Conservation (phyloP, 2,797 vertebrate species). For the Euphonia xanthogaster region DNA sequence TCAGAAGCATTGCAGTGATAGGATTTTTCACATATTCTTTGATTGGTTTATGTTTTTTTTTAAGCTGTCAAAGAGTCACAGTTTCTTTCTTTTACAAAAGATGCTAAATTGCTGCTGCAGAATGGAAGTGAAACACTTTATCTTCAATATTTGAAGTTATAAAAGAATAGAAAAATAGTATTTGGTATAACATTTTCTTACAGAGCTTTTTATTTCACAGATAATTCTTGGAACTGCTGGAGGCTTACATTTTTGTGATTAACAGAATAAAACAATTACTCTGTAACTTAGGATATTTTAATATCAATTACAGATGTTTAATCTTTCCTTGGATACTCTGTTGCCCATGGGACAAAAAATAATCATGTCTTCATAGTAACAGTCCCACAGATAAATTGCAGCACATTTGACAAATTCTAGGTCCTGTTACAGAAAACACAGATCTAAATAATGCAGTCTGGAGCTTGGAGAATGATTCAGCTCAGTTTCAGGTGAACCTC, state of each 20-base stretch:
- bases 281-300: not conserved
- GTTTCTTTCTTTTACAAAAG: not conserved
- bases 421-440: not conserved
- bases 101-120: not conserved
- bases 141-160: not conserved
- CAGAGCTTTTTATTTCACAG: constrained; percentile 2
- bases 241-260: not conserved
- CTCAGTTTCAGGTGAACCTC: not conserved
- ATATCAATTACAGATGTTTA: not conserved
- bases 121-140: not conserved
- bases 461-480: not conserved
- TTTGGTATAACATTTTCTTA: not conserved
- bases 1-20: not conserved
- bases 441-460: not conserved
- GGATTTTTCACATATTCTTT: not conserved
- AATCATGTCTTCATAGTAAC: not conserved
- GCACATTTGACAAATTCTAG: not conserved
- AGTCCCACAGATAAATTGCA: not conserved
- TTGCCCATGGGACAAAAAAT: not conserved
- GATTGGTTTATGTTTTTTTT: not conserved
- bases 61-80: not conserved
- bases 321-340: not conserved
- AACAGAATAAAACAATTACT: constrained; percentile 6
- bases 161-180: not conserved
- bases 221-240: not conserved